These are phyloP conservation scores for Vireo altiloquus DNA, from an alignment of 2,113 vertebrate species.

Conservation along the genomic window DNA sequence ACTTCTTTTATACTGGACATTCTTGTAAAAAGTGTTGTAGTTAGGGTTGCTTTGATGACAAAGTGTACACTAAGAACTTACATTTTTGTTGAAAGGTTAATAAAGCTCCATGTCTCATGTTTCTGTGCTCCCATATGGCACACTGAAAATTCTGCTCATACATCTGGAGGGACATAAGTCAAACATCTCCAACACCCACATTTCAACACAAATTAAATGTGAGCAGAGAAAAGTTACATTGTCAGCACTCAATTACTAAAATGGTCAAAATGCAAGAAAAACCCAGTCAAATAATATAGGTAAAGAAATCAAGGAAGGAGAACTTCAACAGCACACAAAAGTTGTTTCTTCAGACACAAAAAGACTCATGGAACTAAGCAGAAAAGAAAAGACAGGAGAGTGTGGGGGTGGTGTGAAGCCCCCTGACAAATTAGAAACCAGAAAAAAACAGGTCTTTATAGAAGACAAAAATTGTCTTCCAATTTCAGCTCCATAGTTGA, in stretches of 20 bases:
- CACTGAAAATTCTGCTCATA: not conserved
- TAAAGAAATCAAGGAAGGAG: not conserved
- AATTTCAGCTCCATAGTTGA: not conserved
- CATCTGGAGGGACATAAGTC: not conserved
- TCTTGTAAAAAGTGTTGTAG: not conserved
- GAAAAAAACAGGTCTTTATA: not conserved
- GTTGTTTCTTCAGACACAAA: not conserved
- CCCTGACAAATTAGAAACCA: not conserved
- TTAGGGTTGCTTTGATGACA: not conserved
- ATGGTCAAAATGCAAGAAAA: not conserved
- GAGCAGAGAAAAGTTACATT: not conserved
- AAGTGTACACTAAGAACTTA: not conserved
- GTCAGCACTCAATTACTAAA: not conserved
- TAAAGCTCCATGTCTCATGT: not conserved
- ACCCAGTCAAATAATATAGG: not conserved
- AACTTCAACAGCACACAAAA: not conserved
- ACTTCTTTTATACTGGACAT: not conserved
- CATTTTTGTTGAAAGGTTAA: slow-evolving; percentile 1
- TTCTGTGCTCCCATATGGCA: not conserved
- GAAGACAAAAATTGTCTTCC: not conserved
- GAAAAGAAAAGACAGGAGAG: not conserved
- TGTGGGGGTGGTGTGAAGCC: not conserved
- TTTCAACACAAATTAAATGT: not conserved
- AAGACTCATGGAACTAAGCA: not conserved
- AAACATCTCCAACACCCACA: not conserved